Base-by-base conservation (phyloP, 2,888 invertebrate species). In the Aphrophora alni region DNA sequence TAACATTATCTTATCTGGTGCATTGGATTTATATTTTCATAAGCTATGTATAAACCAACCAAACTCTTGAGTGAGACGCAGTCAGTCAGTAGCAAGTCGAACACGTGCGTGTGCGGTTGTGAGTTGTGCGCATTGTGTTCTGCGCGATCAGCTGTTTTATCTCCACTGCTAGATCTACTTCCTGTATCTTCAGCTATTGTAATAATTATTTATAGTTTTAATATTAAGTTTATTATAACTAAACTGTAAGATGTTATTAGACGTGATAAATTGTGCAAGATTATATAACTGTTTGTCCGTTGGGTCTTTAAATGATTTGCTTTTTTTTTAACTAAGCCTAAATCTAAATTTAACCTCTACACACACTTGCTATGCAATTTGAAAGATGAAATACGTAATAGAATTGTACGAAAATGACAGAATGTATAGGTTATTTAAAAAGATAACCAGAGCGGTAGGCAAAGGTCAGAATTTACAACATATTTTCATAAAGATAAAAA, bases 71-170 rank as follows among this genome's bases (percentile, higher is more conserved):
- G 14, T 21, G 21, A 44, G 10, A 17, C 12, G 2, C 1, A 44
- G 14, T 44, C 44, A 44, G 44, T 59, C 59, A 59, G 59, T 59
- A 21, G n/a, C 5, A 21, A n/a, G 59, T 3, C 10, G 21, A 21
- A 1, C 59, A 59, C 59, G 59, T 59, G 59, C n/a, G 12, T 21
- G 59, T 59, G 59, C 59, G 59, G 59, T 59, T 59, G 59, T 59
- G 59, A 21, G 1, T n/a, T 59, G 44, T 14, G 44, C 44, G 14
- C n/a, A n/a, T 44, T 44, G 59, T 14, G 21, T 59, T 59, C 59
- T 59, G 10, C 59, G 59, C 59, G 1, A 59, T 59, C 59, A 59
- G 77, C 77, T 77, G 77, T 69, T 77, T n/a, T 38, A 38, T 70
- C 38, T 38, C 28, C 28, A 68, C 68, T 26, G 68, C n/a, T n/a